Base-by-base conservation (phyloP, 2,797 vertebrate species). In the Liparis tanakae region DNA sequence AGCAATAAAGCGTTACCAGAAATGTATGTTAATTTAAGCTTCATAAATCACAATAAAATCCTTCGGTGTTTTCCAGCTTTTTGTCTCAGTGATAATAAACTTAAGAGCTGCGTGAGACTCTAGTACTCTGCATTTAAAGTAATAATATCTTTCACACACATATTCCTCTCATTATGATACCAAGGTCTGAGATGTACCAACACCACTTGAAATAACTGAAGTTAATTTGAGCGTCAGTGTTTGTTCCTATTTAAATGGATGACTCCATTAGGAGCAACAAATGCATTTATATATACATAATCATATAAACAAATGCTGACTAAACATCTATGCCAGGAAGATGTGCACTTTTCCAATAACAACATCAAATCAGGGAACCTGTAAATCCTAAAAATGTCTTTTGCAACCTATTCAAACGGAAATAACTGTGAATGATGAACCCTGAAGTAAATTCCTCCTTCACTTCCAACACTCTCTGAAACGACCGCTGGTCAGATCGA, bases 151-250 rank as follows among this genome's bases (percentile, higher is more conserved):
- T 51, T 51, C 18, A 75, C 39, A 13, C 7, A 70, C 20, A n/a
- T 37, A 59, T 55, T 25, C 44, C 1, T 41, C 13, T 65, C 37
- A 54, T 22, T 12, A 10, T 44, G 50, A 14, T 48, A 41, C 54
- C 53, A 2, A 20, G 20, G 20, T 62, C 3, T 57, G 57, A 83
- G 39, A 58, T 48, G 10, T 64, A 34, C 73, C 57, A 72, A 48
- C 20, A 51, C 22, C 48, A 61, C 50, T 74, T 79, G 6, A 69
- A 65, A 75, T 68, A 68, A 48, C 14, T 73, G 1, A 69, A 39
- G 48, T 69, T 71, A 53, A 78, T 84, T 72, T 71, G 22, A 79
- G n/a, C 51, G 70, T 25, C n/a, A 41, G 60, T 76, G 74, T 64
- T 63, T 64, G 25, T 56, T 74, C 20, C 25, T 41, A 13, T 72